These are phyloP conservation scores for Brenthis ino DNA, from an alignment of 2,888 invertebrate genomes.

Conservation along the genomic window DNA sequence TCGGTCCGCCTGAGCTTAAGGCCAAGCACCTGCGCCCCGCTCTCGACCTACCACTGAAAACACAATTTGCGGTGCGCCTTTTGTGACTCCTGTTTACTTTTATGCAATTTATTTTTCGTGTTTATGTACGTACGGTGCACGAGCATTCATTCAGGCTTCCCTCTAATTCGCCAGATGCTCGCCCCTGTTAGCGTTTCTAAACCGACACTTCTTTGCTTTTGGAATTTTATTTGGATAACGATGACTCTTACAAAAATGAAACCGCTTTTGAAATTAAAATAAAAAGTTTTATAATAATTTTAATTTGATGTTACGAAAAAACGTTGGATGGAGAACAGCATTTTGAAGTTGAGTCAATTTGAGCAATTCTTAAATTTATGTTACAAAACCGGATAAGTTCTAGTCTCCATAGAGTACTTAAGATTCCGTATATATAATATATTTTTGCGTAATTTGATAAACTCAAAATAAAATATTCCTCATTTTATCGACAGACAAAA, in stretches of 20 bases:
- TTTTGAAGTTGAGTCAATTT: too few relatives aligned
- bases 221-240: slow-evolving; percentile 19
- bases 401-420: too few relatives aligned
- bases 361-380: too few relatives aligned
- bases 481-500: too few relatives aligned
- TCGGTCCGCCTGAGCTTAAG: slow-evolving; percentile 67
- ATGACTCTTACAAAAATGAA: slow-evolving; percentile 3
- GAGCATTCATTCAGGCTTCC: slow-evolving; percentile 44
- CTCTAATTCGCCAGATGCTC: slow-evolving; percentile 44
- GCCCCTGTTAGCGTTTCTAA: slow-evolving; percentile 22
- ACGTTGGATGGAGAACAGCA: too few relatives aligned
- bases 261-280: not conserved
- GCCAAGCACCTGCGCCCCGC: slow-evolving; percentile 67
- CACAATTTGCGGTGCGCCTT: slow-evolving; percentile 73
- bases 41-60: slow-evolving; percentile 64
- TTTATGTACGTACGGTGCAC: slow-evolving; percentile 47
- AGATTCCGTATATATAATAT: too few relatives aligned
- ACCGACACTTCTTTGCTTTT: slow-evolving; percentile 26
- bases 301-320: not conserved
- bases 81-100: slow-evolving; percentile 68
- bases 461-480: too few relatives aligned
- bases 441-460: too few relatives aligned
- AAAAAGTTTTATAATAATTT: not conserved
- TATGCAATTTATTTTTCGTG: slow-evolving; percentile 65
- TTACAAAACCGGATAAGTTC: too few relatives aligned